These are phyloP conservation scores for Scaptomyza montana DNA, from an alignment of 1,140 invertebrate genomes.

Conservation along the genomic window DNA sequence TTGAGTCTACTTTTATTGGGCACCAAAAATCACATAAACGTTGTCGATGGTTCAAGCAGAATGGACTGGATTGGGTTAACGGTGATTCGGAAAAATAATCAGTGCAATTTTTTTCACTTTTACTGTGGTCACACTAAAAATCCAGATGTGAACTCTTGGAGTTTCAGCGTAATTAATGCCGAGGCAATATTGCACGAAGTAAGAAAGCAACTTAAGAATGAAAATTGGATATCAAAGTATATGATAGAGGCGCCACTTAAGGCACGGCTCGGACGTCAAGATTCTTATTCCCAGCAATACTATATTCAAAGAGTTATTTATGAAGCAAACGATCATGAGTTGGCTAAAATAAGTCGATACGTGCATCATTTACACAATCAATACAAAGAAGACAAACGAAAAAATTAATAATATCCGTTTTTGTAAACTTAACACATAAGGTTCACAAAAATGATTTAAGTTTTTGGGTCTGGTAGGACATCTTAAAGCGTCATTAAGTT, in stretches of 20 bases:
- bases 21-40: background rate
- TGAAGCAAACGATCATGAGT: background rate
- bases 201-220: background rate
- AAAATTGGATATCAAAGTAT: constrained; percentile 31
- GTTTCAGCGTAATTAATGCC: background rate
- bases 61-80: constrained; percentile 1
- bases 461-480: no score
- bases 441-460: no score
- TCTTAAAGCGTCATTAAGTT: no score
- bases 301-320: background rate
- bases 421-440: no score
- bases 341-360: background rate
- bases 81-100: background rate
- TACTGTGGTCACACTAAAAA: background rate
- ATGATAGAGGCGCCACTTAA: constrained; percentile 9
- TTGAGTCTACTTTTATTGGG: background rate
- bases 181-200: background rate
- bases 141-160: background rate
- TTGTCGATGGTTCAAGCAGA: background rate
- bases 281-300: background rate
- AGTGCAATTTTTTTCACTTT: constrained; percentile 1
- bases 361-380: background rate
- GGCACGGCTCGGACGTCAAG: no score
- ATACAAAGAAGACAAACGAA: no score
- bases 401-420: no score